phyloP scores from a whole-genome alignment of 2,797 vertebrate species.

The Syngnathus rostellatus region DNA sequence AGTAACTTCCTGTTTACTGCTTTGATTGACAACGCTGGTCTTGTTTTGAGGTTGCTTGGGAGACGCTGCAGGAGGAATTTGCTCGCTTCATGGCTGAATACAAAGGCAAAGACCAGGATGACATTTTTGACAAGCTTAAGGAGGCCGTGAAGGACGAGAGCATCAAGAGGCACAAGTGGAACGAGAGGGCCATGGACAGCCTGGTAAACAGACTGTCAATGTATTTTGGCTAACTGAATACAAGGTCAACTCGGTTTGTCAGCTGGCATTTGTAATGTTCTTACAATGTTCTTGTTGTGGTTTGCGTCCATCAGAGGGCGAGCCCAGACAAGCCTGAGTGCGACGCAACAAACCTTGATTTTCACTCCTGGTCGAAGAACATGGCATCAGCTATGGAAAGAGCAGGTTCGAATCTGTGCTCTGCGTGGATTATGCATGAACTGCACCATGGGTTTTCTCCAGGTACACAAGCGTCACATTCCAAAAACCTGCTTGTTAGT shows the following conservation, averaged over 20 bases:
- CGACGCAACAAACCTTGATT: slow-evolving; percentile 80
- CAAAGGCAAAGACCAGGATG: slow-evolving; percentile 92
- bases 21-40: neutral
- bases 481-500: neutral
- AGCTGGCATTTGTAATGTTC: neutral
- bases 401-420: slow-evolving; percentile 71
- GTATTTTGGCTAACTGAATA: slow-evolving; percentile 2
- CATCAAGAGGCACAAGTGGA: slow-evolving; percentile 96
- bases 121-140: slow-evolving; percentile 97
- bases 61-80: slow-evolving; percentile 94
- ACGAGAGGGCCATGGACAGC: slow-evolving; percentile 90
- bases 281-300: slow-evolving; percentile 11
- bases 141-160: slow-evolving; percentile 95
- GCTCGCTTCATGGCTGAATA: slow-evolving; percentile 95
- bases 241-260: neutral
- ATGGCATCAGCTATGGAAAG: slow-evolving; percentile 94
- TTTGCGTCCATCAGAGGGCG: slow-evolving; percentile 72
- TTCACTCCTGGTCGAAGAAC: slow-evolving; percentile 90
- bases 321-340: slow-evolving; percentile 97
- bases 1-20: neutral
- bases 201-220: slow-evolving; percentile 72
- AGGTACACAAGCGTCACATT: neutral
- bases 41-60: slow-evolving; percentile 86
- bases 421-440: neutral
- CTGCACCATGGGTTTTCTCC: neutral